Conservation (phyloP, 1,140 invertebrate species). For the Daktulosphaira vitifoliae region DNA sequence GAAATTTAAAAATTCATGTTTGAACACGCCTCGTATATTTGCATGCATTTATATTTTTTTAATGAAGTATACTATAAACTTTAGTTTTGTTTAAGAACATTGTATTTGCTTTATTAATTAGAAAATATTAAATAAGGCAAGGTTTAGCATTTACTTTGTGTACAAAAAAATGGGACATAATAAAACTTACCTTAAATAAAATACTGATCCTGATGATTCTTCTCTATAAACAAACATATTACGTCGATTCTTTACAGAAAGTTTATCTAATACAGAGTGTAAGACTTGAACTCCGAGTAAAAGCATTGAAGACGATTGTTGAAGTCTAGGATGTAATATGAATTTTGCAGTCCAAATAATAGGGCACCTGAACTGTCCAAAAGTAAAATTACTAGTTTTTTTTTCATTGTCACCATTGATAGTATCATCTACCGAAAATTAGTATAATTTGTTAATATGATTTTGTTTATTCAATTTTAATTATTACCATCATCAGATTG, state of each 20-base stretch:
- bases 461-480: not conserved
- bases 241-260: slow-evolving; percentile 63
- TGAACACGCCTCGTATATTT: too few species aligned
- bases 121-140: too few species aligned
- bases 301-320: slow-evolving; percentile 55
- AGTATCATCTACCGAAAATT: slow-evolving; percentile 6
- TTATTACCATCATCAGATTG: slow-evolving; percentile 5
- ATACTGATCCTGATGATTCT: slow-evolving; percentile 54
- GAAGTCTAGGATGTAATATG: slow-evolving; percentile 58
- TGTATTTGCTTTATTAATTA: too few species aligned
- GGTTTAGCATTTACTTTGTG: too few species aligned
- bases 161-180: too few species aligned
- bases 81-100: too few species aligned
- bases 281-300: slow-evolving; percentile 57
- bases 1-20: too few species aligned
- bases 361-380: slow-evolving; percentile 64
- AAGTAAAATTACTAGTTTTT: slow-evolving; percentile 44
- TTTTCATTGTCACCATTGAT: not conserved
- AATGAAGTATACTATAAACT: too few species aligned
- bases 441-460: not conserved
- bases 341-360: slow-evolving; percentile 66
- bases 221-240: slow-evolving; percentile 78
- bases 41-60: too few species aligned
- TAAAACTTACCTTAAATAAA: slow-evolving; percentile 53
- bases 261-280: slow-evolving; percentile 58